Evolutionary conservation across 2,113 vertebrate species (phyloP), one percentile per base, ranked within the genome.

Genomic region (Mesoclemmys tuberculata): DNA sequence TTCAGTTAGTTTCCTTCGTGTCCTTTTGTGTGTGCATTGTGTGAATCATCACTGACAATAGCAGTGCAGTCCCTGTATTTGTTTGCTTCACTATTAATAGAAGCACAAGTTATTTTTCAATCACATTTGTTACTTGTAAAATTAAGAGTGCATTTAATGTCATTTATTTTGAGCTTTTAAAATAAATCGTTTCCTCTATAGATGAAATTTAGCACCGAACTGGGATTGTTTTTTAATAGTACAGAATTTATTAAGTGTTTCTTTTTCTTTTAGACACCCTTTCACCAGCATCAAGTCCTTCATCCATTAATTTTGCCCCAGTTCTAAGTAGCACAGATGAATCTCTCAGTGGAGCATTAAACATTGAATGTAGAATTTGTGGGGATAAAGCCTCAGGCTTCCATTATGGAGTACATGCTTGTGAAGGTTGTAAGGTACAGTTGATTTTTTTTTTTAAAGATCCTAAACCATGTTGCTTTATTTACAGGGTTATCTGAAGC

Each of bases 321-420:
- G 41, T 97, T 87, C 96, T 97, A 3, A 86, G 98, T 6, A 95
- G 97, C 48, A 91, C 97, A 6, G 98, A 99, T 7, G 98, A 98
- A 27, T 96, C 98, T 58, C 85, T 96, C 82, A 92, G 93, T n/a
- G 92, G 96, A 80, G 88, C 98, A 16, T 97, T 99, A 93, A 98
- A 95, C 97, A 98, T 99, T 24, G 99, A 99, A 96, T 99, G 99
- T 90, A 98, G 98, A 35, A 99, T 99, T 96, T 99, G 99, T 84
- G 98, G 99, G 12, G 99, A 99, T 98, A 99, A 98, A 92, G 99
- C 99, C 71, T 99, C 99, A 0, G 99, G 99, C 92, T 99, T 99
- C 97, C 99, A 99, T 97, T 99, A 99, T 0, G 99, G 99, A n/a
- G 99, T 99, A 24, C 99, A 99, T 11, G 99, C 99, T 11, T 99